Base-by-base conservation (phyloP, 2,888 invertebrate genomes). In the Pollenia amentaria region DNA sequence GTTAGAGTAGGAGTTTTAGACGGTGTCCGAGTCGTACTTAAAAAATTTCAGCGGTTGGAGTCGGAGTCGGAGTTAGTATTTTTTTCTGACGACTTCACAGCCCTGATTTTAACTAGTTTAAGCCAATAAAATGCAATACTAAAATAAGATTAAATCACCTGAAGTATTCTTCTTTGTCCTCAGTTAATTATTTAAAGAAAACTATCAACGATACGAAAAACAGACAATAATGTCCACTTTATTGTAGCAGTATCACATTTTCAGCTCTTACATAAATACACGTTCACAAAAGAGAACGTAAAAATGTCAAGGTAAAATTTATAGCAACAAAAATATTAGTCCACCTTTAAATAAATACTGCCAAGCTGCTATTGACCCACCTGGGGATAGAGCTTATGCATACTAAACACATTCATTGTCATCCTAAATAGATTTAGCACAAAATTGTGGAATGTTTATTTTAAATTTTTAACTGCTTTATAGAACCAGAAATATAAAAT, bases 281-380 rank as follows among this genome's bases (percentile, higher is more conserved):
- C 80, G 80, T 72, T 73, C 53, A 55, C 73, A 64, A 55, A 65
- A 65, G 64, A 55, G 72, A 80, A 73, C 80, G 73, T 80, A 80
- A 80, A 80, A 80, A 80, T 80, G 80, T 73, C 80, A 80, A 65
- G 65, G 46, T 65, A 80, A 46, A 73, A 80, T 80, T 73, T 80
- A 80, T 80, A 48, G 80, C 73, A 55, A 80, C 65, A 73, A 65
- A 80, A 80, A 65, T 80, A 65, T 80, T 73, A 65, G 80, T 73
- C 16, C 65, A 16, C 73, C 46, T 65, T 18, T 64, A 80, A 65
- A 46, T 64, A 80, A 73, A 55, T 38, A 65, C 65, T 80, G 57
- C 55, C 55, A 80, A 80, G 65, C 57, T 72, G 14, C 57, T 18
- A 73, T 64, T 80, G 72, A 73, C 80, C 80, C 80, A 80, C 80